A percentile compares a stretch with the other conserved stretches of the same genome.
Conservation (phyloP, 1,140 invertebrate genomes). For the Neelides sp. region DNA sequence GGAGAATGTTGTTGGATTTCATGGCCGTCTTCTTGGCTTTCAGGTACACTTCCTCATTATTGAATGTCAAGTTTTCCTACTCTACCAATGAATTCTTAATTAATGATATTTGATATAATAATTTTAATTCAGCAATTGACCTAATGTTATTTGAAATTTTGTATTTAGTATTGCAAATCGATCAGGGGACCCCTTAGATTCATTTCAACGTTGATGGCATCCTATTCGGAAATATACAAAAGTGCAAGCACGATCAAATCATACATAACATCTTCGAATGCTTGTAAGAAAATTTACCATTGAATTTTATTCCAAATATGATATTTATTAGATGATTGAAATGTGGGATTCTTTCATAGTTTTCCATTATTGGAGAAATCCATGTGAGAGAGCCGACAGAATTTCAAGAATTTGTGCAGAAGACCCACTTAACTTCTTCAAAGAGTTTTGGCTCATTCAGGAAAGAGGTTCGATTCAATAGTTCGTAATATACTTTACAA, state of each 20-base stretch:
- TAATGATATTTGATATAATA: background rate
- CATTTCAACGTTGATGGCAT: constrained; percentile 24
- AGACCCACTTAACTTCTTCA: constrained; percentile 30
- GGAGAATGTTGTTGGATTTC: constrained; percentile 27
- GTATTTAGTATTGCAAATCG: constrained; percentile 24
- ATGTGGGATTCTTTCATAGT: constrained; percentile 6
- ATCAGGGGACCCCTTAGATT: constrained; percentile 19
- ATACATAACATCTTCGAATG: constrained; percentile 18
- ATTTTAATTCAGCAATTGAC: background rate
- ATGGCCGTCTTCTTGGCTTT: constrained; percentile 27
- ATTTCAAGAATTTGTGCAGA: constrained; percentile 25
- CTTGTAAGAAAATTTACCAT: constrained; percentile 17
- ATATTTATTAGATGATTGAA: background rate
- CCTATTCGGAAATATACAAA: constrained; percentile 27
- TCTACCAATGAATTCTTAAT: background rate
- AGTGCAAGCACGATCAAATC: constrained; percentile 16
- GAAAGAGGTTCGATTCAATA: constrained; percentile 20
- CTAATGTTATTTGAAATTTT: constrained; percentile 1
- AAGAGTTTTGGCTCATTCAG: constrained; percentile 29
- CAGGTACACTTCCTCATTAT: constrained; percentile 16
- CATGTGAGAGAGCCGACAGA: constrained; percentile 19
- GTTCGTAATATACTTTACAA: too few species aligned
- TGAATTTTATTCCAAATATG: background rate
- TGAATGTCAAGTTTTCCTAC: background rate
- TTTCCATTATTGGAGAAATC: constrained; percentile 27